Base-by-base conservation (phyloP, 1,140 invertebrate genomes). In the Pissodes strobi region DNA sequence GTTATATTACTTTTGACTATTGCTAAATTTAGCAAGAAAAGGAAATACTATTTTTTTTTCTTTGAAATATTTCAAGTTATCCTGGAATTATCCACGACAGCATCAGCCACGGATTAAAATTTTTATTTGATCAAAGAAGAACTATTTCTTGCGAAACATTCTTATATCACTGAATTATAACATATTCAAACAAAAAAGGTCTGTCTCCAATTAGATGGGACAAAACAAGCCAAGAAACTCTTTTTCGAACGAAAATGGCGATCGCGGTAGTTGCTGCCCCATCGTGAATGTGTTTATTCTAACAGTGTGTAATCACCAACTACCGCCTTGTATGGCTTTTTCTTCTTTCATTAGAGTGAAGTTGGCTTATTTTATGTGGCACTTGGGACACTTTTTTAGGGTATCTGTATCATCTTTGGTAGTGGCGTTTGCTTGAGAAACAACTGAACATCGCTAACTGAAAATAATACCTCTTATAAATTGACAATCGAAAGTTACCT, bases 241-340 rank as follows among this genome's bases (percentile, higher is more conserved):
- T 60, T 60, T 45, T 51, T 39, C 25, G 34, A 43, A 41, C 57
- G 22, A 43, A 34, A 60, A 60, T 51, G 57, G 57, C 18, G 43
- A 34, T 48, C 17, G 53, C 49, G 43, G 17, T 39, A 38, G 57
- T 49, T 39, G 53, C 13, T 39, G 53, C 39, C 39, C 53, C 53
- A 57, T 43, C 53, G 27, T 15, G 59, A 62, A 62, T 62, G 59
- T 52, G 59, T 62, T 62, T 62, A 62, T 62, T 41, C 59, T 62
- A 52, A 62, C 48, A 52, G 46, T 38, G 59, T 39, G 59, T 41
- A 62, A 62, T 62, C 59, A 48, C 45, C 27, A 51, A 52, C 49
- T 38, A 62, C 2, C 17, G 34, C 59, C 59, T 41, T 62, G 18
- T 62, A 41, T 43, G 59, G 58, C 10, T 9, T 8, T 13, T 48